phyloP scores from a whole-genome alignment of 2,113 vertebrate genomes.

The Colistium nudipinnis region DNA sequence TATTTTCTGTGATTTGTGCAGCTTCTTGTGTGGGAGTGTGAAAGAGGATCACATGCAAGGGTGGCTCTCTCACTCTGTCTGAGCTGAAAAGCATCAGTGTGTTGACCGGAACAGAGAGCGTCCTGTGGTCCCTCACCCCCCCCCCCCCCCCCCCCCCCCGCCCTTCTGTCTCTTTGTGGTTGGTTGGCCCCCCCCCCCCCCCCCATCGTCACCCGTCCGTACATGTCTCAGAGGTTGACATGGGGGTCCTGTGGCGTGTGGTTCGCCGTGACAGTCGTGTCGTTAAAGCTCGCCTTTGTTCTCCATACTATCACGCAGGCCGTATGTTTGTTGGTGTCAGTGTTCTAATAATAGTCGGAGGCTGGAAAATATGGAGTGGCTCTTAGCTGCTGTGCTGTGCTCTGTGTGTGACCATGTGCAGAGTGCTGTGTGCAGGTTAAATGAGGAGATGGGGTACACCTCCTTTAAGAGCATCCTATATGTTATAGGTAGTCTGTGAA shows the following conservation, averaged over 20 bases:
- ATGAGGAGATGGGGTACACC: slow-evolving; percentile 46
- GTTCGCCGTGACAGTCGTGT: slow-evolving; percentile 35
- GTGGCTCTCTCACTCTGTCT: slow-evolving; percentile 52
- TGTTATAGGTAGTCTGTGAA: slow-evolving; percentile 14
- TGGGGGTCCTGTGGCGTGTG: slow-evolving; percentile 32
- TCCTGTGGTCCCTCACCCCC: slow-evolving; percentile 27
- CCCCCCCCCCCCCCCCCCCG: slow-evolving; percentile 41
- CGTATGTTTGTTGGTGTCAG: slow-evolving; percentile 61
- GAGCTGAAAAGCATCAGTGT: slow-evolving; percentile 62
- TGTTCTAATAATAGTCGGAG: slow-evolving; percentile 66
- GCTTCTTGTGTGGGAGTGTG: slow-evolving; percentile 48
- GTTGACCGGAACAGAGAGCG: slow-evolving; percentile 48
- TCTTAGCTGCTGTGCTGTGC: slow-evolving; percentile 44
- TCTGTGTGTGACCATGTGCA: slow-evolving; percentile 40
- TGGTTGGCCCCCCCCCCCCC: slow-evolving; percentile 4
- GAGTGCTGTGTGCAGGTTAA: slow-evolving; percentile 41
- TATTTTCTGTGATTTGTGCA: slow-evolving; percentile 51
- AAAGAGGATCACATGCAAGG: slow-evolving; percentile 52
- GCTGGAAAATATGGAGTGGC: slow-evolving; percentile 53
- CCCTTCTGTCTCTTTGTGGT: slow-evolving; percentile 50
- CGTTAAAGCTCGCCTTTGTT: slow-evolving; percentile 63
- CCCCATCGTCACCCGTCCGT: slow-evolving; percentile 46
- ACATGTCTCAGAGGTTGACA: slow-evolving; percentile 55
- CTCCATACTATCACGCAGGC: slow-evolving; percentile 43
- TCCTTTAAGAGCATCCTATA: slow-evolving; percentile 22